These are phyloP conservation scores for Bursaphelenchus okinawaensis DNA, from an alignment of 2,888 invertebrate genomes.

Conservation along the genomic window DNA sequence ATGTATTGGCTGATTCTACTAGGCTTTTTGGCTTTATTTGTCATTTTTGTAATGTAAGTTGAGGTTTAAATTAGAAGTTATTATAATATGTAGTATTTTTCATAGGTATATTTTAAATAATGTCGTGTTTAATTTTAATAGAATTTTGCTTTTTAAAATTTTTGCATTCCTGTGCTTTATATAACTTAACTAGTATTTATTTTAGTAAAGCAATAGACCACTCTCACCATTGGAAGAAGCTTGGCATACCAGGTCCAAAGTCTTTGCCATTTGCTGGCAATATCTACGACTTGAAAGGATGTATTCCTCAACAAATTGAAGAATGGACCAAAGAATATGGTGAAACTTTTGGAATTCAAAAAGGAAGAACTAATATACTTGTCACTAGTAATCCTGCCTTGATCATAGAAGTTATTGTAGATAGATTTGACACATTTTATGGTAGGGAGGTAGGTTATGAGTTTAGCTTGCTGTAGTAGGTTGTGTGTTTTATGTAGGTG, in stretches of 20 bases:
- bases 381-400: constrained; percentile 59
- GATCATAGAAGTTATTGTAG: constrained; percentile 59
- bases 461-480: background rate
- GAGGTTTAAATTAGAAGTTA: no score
- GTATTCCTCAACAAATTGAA: no score
- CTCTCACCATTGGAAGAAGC: constrained; percentile 38
- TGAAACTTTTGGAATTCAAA: constrained; percentile 25
- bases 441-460: constrained; percentile 58
- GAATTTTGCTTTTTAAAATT: no score
- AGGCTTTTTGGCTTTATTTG: no score
- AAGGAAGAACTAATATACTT: constrained; percentile 43
- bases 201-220: constrained; percentile 18
- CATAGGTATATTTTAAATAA: no score
- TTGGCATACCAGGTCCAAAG: constrained; percentile 40
- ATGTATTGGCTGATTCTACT: no score
- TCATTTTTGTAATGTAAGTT: no score
- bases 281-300: constrained; percentile 12
- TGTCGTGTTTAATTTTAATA: no score
- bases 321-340: constrained; percentile 44
- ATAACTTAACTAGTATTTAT: no score
- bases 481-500: no score
- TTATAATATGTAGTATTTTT: no score
- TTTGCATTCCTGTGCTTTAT: no score
- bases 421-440: constrained; percentile 60
- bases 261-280: constrained; percentile 35